Evolutionary conservation across 2,888 invertebrate species (phyloP), one percentile per base, ranked within the genome.

Genomic region (Gryllus longicercus): DNA sequence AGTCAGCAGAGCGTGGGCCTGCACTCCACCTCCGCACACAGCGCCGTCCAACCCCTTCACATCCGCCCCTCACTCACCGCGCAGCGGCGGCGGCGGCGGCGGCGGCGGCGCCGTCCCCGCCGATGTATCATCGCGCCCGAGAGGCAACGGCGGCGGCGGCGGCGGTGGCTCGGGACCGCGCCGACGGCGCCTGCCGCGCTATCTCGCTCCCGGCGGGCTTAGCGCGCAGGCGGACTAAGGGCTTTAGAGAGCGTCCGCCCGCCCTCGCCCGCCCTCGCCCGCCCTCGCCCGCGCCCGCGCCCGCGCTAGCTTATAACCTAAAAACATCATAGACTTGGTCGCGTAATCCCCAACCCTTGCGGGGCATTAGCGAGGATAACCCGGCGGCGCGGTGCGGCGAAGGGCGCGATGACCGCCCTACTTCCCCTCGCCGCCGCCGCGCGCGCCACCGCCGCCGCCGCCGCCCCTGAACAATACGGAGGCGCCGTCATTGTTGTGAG

Each of bases 271-370:
- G 12, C 16, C 3, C 16, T 5, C 63, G 10, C n/a, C n/a, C 16
- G 63, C 63, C n/a, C n/a, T 4, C 14, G 12, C 14, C 63, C 14
- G 63, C 63, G 18, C 16, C 63, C 63, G 14, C 16, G 16, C n/a
- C 16, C 0, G 16, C 8, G 63, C 63, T 63, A 63, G 63, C 63
- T 63, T 63, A 63, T 63, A 63, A 63, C 63, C 63, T 63, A 63
- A 63, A 63, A 63, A 63, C 63, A 63, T 63, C 63, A 63, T 63
- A 63, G 63, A 63, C 63, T 63, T 63, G 63, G 63, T 63, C 63
- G 63, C 63, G 63, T 63, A 63, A 63, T 63, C 63, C 63, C 63
- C n/a, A 63, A 63, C 63, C 63, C 63, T 63, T 63, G 63, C 63
- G 63, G n/a, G 63, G 63, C 63, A 63, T 63, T 63, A 63, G 63